Base-by-base conservation (phyloP, 2,888 invertebrate species). In the Escarpia spicata region DNA sequence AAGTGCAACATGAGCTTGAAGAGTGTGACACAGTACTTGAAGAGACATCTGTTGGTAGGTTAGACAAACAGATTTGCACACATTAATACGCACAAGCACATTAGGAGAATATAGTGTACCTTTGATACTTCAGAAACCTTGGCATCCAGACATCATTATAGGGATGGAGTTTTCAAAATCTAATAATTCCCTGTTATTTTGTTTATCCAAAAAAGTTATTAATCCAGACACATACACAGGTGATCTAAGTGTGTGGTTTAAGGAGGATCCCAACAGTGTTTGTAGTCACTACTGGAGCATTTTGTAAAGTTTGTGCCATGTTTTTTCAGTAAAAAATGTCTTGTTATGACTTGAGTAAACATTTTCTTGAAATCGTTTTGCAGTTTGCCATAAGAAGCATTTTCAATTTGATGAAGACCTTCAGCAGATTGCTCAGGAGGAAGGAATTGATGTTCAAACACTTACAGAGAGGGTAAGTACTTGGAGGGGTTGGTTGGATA, bases 381-480 rank as follows among this genome's bases (percentile, higher is more conserved):
- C 26, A 75, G 75, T 75, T 4, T 75, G 75, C n/a, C 75, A 26
- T 75, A 75, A n/a, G n/a, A 75, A 75, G 6, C 75, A 75, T 75
- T 75, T 75, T 1, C n/a, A 75, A 75, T 75, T 75, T 75, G 75
- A 75, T 75, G 75, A 75, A 75, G 75, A 75, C 19, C 75, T 75
- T 75, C 75, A 75, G n/a, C 75, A 75, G 19, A 75, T 75, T 75
- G 75, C 75, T 15, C 75, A 75, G 75, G 75, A 75, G 75, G 75
- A 75, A 75, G 75, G 75, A 75, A 75, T 26, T 26, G 75, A 75
- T 26, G 75, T 75, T 6, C 75, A 75, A 6, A 75, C 26, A n/a
- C 75, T 75, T 75, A 75, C 2, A 26, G 75, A 75, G 75, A 75
- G n/a, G 75, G 75, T 75, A 75, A 75, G n/a, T 75, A 75, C 26